These are phyloP conservation scores for Sterna hirundo DNA, from an alignment of 2,113 vertebrate genomes.

Conservation along the genomic window DNA sequence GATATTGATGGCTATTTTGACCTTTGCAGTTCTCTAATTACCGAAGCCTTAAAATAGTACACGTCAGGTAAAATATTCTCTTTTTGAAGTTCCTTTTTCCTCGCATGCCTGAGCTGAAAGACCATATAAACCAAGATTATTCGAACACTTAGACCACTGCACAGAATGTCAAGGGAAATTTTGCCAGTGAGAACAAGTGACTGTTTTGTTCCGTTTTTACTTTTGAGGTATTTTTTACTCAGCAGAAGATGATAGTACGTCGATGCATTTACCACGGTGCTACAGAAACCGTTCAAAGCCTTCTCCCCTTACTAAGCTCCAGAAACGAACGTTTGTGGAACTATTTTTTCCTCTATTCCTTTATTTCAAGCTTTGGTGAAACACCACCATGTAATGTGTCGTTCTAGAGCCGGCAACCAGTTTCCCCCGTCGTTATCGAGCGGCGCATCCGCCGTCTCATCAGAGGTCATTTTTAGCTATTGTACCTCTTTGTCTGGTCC, in stretches of 20 bases:
- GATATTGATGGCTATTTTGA: slow-evolving; percentile 72
- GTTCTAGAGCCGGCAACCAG: not conserved
- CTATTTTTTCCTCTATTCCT: not conserved
- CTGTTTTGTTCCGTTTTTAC: slow-evolving; percentile 51
- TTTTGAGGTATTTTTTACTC: slow-evolving; percentile 16
- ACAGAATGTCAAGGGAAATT: slow-evolving; percentile 47
- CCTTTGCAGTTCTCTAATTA: slow-evolving; percentile 64
- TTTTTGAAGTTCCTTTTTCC: slow-evolving; percentile 68
- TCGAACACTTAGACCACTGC: slow-evolving; percentile 38
- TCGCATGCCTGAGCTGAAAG: slow-evolving; percentile 61
- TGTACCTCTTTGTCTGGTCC: slow-evolving; percentile 60
- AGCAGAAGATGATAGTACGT: not conserved
- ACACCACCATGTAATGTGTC: not conserved
- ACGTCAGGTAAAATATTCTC: slow-evolving; percentile 57
- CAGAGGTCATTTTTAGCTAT: not conserved
- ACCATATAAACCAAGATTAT: slow-evolving; percentile 61
- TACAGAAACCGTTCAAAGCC: not conserved
- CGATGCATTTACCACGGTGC: not conserved
- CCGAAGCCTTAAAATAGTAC: slow-evolving; percentile 58
- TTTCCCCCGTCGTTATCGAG: not conserved
- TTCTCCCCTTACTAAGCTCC: not conserved
- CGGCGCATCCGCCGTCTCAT: not conserved
- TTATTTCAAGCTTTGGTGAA: not conserved
- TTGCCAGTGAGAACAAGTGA: not conserved
- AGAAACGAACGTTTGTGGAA: not conserved